Percentiles rank a stretch among this genome's conserved stretches.
These are phyloP conservation scores for Gymnosoma rotundatum DNA, from an alignment of 2,888 invertebrate species.

Conservation along the genomic window DNA sequence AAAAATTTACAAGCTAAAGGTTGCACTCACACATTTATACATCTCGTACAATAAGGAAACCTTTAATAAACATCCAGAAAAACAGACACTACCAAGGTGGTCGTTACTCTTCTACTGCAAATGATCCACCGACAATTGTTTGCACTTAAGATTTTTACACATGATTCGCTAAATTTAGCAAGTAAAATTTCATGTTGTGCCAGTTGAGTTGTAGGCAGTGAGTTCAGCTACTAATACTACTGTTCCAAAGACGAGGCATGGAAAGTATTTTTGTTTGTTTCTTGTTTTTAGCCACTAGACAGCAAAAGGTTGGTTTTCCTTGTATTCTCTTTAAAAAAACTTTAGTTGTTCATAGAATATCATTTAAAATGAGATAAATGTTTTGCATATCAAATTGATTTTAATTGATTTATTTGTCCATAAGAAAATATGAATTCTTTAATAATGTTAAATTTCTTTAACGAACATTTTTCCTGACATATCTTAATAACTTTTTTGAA, in stretches of 20 bases:
- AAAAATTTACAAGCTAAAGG: slow-evolving; percentile 47
- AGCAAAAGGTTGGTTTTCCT: not conserved
- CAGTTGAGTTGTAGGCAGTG: slow-evolving; percentile 16
- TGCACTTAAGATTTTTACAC: slow-evolving; percentile 83
- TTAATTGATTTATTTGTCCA: slow-evolving; percentile 42
- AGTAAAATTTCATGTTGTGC: slow-evolving; percentile 63
- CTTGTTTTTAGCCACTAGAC: slow-evolving; percentile 1
- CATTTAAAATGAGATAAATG: slow-evolving; percentile 48
- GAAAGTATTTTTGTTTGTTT: not conserved
- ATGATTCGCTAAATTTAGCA: slow-evolving; percentile 78
- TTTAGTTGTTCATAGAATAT: not conserved
- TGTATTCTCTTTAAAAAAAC: slow-evolving; percentile 2
- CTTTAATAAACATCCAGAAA: slow-evolving; percentile 44
- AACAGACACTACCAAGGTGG: slow-evolving; percentile 60
- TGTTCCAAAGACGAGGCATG: not conserved
- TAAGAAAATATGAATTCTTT: not conserved
- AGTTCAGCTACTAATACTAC: not conserved
- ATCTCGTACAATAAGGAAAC: slow-evolving; percentile 15
- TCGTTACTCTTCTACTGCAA: slow-evolving; percentile 61
- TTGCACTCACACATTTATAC: not conserved
- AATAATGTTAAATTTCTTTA: not conserved
- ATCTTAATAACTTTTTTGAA: not conserved
- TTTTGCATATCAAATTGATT: slow-evolving; percentile 26
- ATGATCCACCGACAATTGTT: slow-evolving; percentile 77
- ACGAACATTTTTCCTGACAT: not conserved